Evolutionary conservation across 2,888 invertebrate species (phyloP).

Genomic region (Dicyrtomina minuta): DNA sequence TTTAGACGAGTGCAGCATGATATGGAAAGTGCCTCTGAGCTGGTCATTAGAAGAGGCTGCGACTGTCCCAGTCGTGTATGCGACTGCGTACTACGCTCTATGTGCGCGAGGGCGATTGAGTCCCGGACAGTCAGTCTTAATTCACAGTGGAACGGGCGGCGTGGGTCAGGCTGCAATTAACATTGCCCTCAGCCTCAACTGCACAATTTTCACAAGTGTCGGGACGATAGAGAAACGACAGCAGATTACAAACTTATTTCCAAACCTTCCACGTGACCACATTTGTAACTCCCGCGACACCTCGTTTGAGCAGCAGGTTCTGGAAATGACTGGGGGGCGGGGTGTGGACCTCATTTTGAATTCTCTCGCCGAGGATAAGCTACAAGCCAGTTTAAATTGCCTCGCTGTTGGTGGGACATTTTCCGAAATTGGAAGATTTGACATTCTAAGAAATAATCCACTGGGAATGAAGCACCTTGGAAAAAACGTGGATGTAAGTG

Average conservation of each 20-base stretch:
- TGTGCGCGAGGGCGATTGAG: constrained; percentile 62
- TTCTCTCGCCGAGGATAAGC: constrained; percentile 64
- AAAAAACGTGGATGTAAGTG: no score
- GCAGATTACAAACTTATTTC: constrained; percentile 84
- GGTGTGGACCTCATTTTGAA: constrained; percentile 92
- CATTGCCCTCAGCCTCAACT: constrained; percentile 66
- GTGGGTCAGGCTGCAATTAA: constrained; percentile 78
- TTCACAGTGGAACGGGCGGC: constrained; percentile 70
- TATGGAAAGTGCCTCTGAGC: constrained; percentile 65
- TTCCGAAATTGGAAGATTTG: constrained; percentile 13
- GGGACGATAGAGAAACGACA: constrained; percentile 83
- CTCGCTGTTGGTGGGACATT: constrained; percentile 58
- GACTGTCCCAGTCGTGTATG: no score
- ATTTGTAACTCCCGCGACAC: no score
- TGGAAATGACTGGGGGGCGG: constrained; percentile 74
- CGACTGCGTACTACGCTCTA: no score
- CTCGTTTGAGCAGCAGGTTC: no score
- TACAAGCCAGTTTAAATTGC: no score
- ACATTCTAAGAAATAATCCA: no score
- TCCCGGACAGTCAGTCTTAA: constrained; percentile 58
- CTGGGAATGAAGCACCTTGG: constrained; percentile 84
- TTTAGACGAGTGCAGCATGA: constrained; percentile 62
- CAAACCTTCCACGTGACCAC: constrained; percentile 61
- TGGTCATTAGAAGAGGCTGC: constrained; percentile 69
- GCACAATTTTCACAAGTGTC: no score